Base-by-base conservation (phyloP, 2,797 vertebrate species). In the Australoheros facetus region DNA sequence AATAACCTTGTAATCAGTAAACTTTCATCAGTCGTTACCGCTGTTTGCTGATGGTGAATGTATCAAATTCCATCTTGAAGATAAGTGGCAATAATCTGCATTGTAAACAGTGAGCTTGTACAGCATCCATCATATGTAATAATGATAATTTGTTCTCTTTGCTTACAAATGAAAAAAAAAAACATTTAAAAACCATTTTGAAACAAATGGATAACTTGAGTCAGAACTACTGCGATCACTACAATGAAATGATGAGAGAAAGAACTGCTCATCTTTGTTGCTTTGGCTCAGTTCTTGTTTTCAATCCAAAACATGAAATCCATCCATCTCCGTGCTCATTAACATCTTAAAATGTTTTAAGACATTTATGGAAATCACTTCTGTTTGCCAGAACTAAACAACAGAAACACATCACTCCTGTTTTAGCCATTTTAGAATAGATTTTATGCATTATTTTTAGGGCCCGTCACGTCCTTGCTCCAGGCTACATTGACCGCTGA, bases 171-270 rank as follows among this genome's bases (percentile, higher is more conserved):
- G 21, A 79, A 7, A 78, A 80, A n/a, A 85, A 89, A 89, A 26
- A 12, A 2, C 21, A 48, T 54, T n/a, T 6, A 74, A 45, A 79
- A 78, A 83, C 82, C 88, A 85, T 91, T 89, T 85, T 82, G 80
- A 85, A 88, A 88, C 85, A 91, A 88, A 87, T 88, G 87, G 83
- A 85, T 71, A 78, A 77, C 19, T 19, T 10, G 14, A 54, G 80
- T 84, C 48, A 56, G 60, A 76, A 78, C 71, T 77, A 79, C 75
- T 82, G 75, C 73, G 69, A 79, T 84, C 79, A 80, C 56, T 54
- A 77, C 56, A 4, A 70, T 23, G 11, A 45, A 42, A 66, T 48
- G 21, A 71, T 1, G 21, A 26, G 2, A n/a, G 16, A 55, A 51
- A 30, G 64, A 85, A n/a, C 39, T 7, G 71, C 56, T 83, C 77